phyloP scores from a whole-genome alignment of 1,140 invertebrate genomes.

The Tetragonula clypearis region DNA sequence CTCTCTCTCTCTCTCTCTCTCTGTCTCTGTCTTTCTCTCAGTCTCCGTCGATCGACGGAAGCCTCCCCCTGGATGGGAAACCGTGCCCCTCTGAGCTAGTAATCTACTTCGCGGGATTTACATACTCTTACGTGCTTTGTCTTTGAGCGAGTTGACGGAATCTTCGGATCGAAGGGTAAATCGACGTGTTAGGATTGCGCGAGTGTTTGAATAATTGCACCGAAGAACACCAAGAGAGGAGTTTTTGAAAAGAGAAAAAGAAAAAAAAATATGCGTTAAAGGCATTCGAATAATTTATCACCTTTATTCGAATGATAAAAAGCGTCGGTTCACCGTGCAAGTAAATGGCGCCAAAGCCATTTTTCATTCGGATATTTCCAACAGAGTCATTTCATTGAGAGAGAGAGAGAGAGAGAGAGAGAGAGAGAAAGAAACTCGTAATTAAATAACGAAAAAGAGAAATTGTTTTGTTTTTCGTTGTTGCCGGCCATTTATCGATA shows the following conservation, averaged over 20 bases:
- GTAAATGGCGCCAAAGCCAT: background rate
- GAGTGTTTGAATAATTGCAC: background rate
- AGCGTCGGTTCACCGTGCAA: background rate
- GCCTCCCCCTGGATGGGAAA: constrained; percentile 11
- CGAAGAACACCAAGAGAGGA: too few species aligned
- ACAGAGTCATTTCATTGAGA: background rate
- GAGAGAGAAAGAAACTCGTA: background rate
- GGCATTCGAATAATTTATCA: background rate
- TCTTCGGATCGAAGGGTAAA: constrained; percentile 5
- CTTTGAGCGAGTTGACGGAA: constrained; percentile 18
- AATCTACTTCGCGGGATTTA: constrained; percentile 50
- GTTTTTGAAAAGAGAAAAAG: background rate
- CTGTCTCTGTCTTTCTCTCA: background rate
- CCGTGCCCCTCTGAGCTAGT: constrained; percentile 17
- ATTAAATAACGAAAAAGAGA: background rate
- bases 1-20: too few species aligned
- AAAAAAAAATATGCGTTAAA: background rate
- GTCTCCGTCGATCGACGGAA: background rate
- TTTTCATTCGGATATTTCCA: background rate
- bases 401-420: background rate
- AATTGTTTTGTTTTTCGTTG: background rate
- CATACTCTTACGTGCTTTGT: constrained; percentile 48
- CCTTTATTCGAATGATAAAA: background rate
- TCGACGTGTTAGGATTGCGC: background rate
- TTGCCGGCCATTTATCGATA: background rate